These are phyloP conservation scores for Bombus pascuorum DNA, from an alignment of 1,140 invertebrate genomes.

Conservation along the genomic window DNA sequence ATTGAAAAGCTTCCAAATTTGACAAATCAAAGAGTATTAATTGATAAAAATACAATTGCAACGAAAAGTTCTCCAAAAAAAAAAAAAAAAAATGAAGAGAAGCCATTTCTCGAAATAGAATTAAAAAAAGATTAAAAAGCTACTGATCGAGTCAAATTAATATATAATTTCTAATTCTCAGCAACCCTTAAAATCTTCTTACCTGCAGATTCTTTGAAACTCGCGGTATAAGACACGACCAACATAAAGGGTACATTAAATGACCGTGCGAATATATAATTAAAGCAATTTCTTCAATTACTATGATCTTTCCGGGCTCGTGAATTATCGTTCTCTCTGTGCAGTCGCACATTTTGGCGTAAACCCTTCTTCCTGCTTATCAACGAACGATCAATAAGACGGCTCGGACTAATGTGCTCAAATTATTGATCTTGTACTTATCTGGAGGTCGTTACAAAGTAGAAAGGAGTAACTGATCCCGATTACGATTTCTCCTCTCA, in stretches of 20 bases:
- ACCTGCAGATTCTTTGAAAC: background rate
- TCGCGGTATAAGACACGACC: too few species aligned
- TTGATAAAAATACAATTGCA: too few species aligned
- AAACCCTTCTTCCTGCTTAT: background rate
- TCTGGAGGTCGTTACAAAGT: background rate
- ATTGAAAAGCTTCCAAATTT: too few species aligned
- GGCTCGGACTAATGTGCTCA: background rate
- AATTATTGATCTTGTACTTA: conserved; percentile 15
- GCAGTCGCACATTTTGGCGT: background rate
- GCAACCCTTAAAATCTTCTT: background rate
- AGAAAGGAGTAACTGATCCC: conserved; percentile 41
- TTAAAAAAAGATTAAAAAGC: background rate
- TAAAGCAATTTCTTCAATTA: background rate
- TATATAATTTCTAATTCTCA: background rate
- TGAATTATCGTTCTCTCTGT: background rate
- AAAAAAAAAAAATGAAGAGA: too few species aligned
- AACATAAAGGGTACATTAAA: background rate
- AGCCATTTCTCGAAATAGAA: too few species aligned
- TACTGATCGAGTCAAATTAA: background rate
- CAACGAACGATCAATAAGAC: background rate
- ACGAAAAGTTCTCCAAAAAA: too few species aligned
- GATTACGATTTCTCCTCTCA: conserved; percentile 64
- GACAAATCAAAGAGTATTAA: too few species aligned
- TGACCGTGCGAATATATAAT: background rate
- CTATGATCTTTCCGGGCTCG: too few species aligned